Conservation (phyloP, 2,888 invertebrate genomes). For the Pantelozetes paolii region DNA sequence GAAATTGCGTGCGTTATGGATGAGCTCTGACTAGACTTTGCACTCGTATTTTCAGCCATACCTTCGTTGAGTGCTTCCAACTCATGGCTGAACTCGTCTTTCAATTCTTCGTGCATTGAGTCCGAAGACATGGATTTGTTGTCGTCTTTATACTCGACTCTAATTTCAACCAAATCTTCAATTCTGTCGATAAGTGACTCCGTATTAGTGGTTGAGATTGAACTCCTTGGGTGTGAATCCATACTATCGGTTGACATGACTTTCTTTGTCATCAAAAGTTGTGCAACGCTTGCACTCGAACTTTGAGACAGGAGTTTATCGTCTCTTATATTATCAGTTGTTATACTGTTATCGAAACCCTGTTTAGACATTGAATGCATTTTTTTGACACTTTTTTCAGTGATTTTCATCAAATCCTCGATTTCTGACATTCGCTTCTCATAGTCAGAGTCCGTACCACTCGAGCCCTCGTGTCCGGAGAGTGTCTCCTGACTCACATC, state of each 20-base stretch:
- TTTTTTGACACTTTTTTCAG: conserved; percentile 64
- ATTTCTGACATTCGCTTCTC: conserved; percentile 65
- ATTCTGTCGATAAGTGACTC: conserved; percentile 45
- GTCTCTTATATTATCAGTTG: conserved; percentile 25
- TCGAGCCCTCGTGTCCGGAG: conserved; percentile 50
- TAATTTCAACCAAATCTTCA: conserved; percentile 41
- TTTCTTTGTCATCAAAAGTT: conserved; percentile 42
- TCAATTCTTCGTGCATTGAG: conserved; percentile 22
- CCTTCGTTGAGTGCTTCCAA: background rate
- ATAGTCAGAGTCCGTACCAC: conserved; percentile 54
- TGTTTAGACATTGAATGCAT: conserved; percentile 53
- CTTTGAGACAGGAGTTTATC: conserved; percentile 19
- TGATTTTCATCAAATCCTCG: conserved; percentile 65
- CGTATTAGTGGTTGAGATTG: conserved; percentile 44
- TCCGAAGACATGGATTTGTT: conserved; percentile 36
- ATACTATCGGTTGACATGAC: conserved; percentile 43
- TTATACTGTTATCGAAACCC: background rate
- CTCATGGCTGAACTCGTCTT: conserved; percentile 15
- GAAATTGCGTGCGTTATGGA: background rate
- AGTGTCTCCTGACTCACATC: conserved; percentile 61
- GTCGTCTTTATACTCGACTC: conserved; percentile 24
- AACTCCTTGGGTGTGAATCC: conserved; percentile 45
- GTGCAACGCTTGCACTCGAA: conserved; percentile 35
- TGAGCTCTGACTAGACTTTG: conserved; percentile 2
- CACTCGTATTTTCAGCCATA: conserved; percentile 1